Percentiles rank a stretch among this genome's conserved stretches.
phyloP scores from a whole-genome alignment of 2,888 invertebrate species.

The Gasteruption jaculator region DNA sequence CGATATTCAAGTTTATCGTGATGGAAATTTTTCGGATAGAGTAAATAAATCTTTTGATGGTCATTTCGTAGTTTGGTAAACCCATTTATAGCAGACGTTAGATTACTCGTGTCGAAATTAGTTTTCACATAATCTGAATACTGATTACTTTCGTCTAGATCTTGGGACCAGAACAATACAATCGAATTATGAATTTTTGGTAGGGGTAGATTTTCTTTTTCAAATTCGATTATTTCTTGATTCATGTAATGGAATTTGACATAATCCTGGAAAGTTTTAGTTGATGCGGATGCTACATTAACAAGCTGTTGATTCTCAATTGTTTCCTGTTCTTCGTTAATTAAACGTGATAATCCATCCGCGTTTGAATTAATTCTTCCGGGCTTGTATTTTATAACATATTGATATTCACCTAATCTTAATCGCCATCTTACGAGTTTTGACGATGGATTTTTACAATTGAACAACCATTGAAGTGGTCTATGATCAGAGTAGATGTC shows the following conservation, averaged over 20 bases:
- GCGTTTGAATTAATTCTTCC: constrained; percentile 34
- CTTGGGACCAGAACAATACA: constrained; percentile 21
- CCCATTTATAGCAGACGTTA: constrained; percentile 13
- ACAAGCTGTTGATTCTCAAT: constrained; percentile 29
- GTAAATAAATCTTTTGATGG: constrained; percentile 12
- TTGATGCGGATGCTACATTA: background rate
- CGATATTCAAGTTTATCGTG: constrained; percentile 18
- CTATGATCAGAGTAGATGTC: constrained; percentile 32
- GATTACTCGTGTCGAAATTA: constrained; percentile 11
- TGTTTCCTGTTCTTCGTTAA: constrained; percentile 37
- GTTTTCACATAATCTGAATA: constrained; percentile 12
- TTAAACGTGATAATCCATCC: constrained; percentile 28
- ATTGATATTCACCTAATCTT: constrained; percentile 36
- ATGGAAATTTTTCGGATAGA: constrained; percentile 15
- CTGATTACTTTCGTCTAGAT: constrained; percentile 18
- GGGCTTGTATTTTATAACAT: constrained; percentile 34
- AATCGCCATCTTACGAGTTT: constrained; percentile 34
- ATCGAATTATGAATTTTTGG: too few relatives aligned
- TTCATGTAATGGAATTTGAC: constrained; percentile 13
- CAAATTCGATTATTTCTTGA: constrained; percentile 9
- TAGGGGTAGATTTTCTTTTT: constrained; percentile 15
- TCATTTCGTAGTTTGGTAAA: constrained; percentile 16
- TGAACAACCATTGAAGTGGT: constrained; percentile 35
- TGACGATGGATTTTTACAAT: constrained; percentile 31
- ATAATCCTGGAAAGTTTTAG: constrained; percentile 15